phyloP scores from a whole-genome alignment of 1,140 invertebrate species.

The Drosophila orosa region DNA sequence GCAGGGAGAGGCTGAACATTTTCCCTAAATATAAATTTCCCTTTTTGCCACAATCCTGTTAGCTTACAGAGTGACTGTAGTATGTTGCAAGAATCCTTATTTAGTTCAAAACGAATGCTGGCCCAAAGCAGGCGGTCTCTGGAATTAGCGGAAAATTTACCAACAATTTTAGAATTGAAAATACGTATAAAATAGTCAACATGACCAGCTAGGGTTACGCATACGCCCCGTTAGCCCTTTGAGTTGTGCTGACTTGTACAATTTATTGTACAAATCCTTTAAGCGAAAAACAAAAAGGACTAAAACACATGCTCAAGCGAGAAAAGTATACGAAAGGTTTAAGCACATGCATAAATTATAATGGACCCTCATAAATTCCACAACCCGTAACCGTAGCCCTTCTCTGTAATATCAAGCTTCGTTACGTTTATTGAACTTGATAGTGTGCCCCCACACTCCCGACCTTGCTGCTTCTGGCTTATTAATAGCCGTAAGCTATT shows the following conservation, averaged over 20 bases:
- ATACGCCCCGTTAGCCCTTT: background rate
- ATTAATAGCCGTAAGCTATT: background rate
- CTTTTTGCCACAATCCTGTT: background rate
- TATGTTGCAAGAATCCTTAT: background rate
- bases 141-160: background rate
- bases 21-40: slow-evolving; percentile 23
- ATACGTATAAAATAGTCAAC: background rate
- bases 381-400: slow-evolving; percentile 5
- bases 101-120: slow-evolving; percentile 4
- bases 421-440: slow-evolving; percentile 27
- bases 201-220: background rate
- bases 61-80: background rate
- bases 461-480: background rate
- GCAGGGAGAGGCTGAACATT: background rate
- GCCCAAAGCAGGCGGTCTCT: background rate
- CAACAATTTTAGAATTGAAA: background rate
- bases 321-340: slow-evolving; percentile 1
- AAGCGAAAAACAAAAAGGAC: background rate
- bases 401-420: slow-evolving; percentile 9
- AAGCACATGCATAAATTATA: slow-evolving; percentile 27
- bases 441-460: background rate
- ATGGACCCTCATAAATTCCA: slow-evolving; percentile 38
- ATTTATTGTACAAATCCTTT: slow-evolving; percentile 11
- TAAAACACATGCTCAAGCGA: background rate
- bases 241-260: slow-evolving; percentile 13